Conservation (phyloP, 1,140 invertebrate species). For the Cecropterus lyciades region DNA sequence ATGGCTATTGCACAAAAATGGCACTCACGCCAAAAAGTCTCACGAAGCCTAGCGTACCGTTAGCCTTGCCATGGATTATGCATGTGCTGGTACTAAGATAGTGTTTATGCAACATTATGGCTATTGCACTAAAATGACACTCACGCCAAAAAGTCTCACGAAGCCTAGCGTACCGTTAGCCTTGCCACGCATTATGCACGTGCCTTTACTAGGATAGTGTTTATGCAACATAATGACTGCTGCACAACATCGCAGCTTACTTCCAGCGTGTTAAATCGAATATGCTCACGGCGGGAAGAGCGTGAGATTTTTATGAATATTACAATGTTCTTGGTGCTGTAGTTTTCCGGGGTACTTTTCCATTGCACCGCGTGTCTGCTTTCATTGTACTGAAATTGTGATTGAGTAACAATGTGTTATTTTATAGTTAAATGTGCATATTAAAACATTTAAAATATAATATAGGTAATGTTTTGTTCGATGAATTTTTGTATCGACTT, state of each 20-base stretch:
- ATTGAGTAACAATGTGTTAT: too few relatives aligned
- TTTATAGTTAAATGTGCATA: too few relatives aligned
- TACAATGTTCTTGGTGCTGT: constrained; percentile 1
- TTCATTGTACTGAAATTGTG: background rate
- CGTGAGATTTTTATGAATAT: constrained; percentile 18
- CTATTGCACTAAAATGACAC: too few relatives aligned
- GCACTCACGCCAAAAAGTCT: too few relatives aligned
- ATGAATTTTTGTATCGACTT: too few relatives aligned
- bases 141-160: too few relatives aligned
- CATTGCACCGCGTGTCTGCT: background rate
- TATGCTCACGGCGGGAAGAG: constrained; percentile 12
- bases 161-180: too few relatives aligned
- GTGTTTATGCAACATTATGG: constrained; percentile 15
- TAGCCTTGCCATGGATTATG: too few relatives aligned
- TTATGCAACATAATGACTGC: constrained; percentile 19
- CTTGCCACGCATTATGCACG: background rate
- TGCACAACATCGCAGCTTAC: constrained; percentile 5
- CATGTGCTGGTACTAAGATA: background rate
- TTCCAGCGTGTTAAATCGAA: constrained; percentile 16
- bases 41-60: too few relatives aligned
- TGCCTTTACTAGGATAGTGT: background rate
- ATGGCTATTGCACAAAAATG: too few relatives aligned
- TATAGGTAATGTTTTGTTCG: too few relatives aligned
- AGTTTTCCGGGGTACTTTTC: background rate
- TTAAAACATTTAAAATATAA: too few relatives aligned